A percentile compares a stretch with the other conserved stretches of the same genome.
Conservation (phyloP, 2,888 invertebrate genomes). For the Noctua janthe region DNA sequence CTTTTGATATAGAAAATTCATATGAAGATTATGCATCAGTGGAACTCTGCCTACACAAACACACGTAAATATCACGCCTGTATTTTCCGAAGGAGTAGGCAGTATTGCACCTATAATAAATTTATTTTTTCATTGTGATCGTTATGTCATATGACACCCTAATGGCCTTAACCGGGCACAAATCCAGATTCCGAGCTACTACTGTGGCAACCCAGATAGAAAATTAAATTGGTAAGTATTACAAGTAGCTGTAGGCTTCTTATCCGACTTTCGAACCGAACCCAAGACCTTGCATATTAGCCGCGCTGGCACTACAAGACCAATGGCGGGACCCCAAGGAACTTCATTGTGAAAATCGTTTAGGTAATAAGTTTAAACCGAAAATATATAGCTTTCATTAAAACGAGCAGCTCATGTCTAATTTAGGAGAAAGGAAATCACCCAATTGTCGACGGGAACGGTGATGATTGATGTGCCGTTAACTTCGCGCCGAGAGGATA, state of each 20-base stretch:
- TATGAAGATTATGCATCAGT: background rate
- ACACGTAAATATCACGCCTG: background rate
- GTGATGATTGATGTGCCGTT: conserved; percentile 62
- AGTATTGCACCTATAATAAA: background rate
- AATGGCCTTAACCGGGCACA: background rate
- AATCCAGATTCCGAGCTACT: background rate
- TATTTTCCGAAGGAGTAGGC: background rate
- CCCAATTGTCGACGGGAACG: conserved; percentile 39
- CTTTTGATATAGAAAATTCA: background rate
- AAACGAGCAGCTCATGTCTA: conserved; percentile 44
- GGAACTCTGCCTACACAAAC: background rate
- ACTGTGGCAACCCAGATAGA: background rate
- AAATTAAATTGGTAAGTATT: background rate
- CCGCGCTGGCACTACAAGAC: no score
- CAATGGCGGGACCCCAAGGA: background rate
- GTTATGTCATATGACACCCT: background rate
- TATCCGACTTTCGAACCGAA: background rate
- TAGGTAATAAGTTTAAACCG: background rate
- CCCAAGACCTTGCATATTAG: background rate
- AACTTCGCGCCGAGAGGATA: conserved; percentile 51
- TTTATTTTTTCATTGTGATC: background rate
- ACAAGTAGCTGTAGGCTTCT: background rate
- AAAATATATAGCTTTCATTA: conserved; percentile 27
- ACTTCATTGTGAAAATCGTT: background rate
- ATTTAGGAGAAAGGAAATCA: conserved; percentile 60